Evolutionary conservation across 2,888 invertebrate genomes (phyloP).

Genomic region (Limnephilus lunatus): DNA sequence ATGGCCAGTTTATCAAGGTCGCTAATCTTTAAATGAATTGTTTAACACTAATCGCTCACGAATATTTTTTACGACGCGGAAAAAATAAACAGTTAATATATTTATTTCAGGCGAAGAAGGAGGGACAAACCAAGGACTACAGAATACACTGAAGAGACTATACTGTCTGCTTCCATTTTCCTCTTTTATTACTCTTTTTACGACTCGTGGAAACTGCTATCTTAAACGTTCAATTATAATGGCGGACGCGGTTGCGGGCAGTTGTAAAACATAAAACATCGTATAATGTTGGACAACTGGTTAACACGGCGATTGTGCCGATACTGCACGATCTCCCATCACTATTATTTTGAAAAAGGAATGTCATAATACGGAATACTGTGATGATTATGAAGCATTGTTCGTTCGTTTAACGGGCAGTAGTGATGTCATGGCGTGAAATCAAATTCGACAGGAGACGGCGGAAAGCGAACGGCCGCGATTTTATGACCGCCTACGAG

Average conservation of each 20-base stretch:
- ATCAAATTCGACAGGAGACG: conserved; percentile 20
- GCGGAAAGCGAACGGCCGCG: conserved; percentile 2
- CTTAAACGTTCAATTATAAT: conserved; percentile 62
- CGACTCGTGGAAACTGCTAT: conserved; percentile 58
- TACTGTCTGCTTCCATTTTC: conserved; percentile 55
- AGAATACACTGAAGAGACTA: not conserved
- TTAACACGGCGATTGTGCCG: not conserved
- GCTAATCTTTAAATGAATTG: not conserved
- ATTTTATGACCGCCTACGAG: conserved; percentile 42
- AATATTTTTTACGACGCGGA: not conserved
- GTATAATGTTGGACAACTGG: conserved; percentile 41
- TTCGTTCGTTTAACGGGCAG: conserved; percentile 23
- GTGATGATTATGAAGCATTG: conserved; percentile 33
- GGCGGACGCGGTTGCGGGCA: conserved; percentile 44
- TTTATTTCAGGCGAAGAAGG: conserved; percentile 27
- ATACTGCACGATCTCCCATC: conserved; percentile 6
- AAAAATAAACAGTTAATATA: not conserved
- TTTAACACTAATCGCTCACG: not conserved
- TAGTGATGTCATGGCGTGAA: conserved; percentile 43
- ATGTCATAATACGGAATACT: not conserved
- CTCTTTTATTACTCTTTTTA: conserved; percentile 60
- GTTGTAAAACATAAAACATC: conserved; percentile 31
- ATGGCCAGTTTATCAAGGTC: not conserved
- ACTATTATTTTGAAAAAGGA: not conserved
- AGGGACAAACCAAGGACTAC: conserved; percentile 49